phyloP scores from a whole-genome alignment of 2,113 vertebrate genomes.

The Aepyceros melampus region DNA sequence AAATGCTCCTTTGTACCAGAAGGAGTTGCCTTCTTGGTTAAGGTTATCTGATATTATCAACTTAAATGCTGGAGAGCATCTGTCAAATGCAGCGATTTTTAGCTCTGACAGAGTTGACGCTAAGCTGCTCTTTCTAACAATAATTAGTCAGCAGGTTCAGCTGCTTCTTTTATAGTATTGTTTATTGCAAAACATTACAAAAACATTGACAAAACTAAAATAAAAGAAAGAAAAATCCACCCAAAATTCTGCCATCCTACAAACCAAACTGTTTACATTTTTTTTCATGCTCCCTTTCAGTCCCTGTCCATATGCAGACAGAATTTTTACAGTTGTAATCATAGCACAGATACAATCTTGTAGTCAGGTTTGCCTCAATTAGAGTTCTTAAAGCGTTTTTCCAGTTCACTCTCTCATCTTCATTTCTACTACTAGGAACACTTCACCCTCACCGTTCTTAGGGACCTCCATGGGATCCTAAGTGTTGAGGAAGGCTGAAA shows the following conservation, averaged over 20 bases:
- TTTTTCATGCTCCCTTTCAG: slow-evolving; percentile 54
- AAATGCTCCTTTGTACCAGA: background rate
- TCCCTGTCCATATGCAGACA: slow-evolving; percentile 67
- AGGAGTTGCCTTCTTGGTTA: background rate
- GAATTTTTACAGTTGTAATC: slow-evolving; percentile 53
- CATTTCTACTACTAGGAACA: background rate
- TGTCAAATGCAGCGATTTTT: slow-evolving; percentile 20
- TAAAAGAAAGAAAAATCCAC: slow-evolving; percentile 61
- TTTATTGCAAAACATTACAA: slow-evolving; percentile 70
- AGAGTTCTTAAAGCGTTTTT: background rate
- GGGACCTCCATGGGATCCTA: background rate
- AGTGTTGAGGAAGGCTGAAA: background rate
- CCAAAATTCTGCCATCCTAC: slow-evolving; percentile 66
- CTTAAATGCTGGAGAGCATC: background rate
- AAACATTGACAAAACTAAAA: slow-evolving; percentile 68
- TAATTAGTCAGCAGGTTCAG: slow-evolving; percentile 68
- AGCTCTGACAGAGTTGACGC: slow-evolving; percentile 1
- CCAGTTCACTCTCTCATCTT: background rate
- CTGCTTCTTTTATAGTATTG: slow-evolving; percentile 58
- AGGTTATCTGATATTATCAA: background rate
- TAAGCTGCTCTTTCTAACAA: slow-evolving; percentile 66
- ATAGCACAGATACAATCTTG: slow-evolving; percentile 35
- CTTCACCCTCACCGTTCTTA: background rate
- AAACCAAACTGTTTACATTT: slow-evolving; percentile 70
- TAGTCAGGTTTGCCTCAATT: slow-evolving; percentile 35